phyloP scores from a whole-genome alignment of 2,888 invertebrate genomes.

The Pristionchus exspectatus region DNA sequence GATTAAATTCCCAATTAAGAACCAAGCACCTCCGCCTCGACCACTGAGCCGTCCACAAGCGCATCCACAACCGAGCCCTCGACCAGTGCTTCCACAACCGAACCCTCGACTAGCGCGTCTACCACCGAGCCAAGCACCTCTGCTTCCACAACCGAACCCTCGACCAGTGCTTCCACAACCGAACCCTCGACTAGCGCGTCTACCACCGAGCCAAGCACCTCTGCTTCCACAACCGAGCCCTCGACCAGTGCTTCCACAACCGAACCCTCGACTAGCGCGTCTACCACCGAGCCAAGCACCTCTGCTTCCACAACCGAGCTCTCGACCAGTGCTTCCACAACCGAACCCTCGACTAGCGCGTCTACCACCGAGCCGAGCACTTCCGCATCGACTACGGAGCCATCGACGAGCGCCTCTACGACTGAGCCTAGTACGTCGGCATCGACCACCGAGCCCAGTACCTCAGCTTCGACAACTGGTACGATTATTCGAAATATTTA shows the following conservation, averaged over 20 bases:
- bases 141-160: neutral
- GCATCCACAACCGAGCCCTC: neutral
- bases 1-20: too few species aligned
- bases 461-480: too few species aligned
- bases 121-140: neutral
- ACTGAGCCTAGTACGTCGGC: too few species aligned
- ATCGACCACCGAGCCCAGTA: too few species aligned
- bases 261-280: too few species aligned
- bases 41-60: neutral
- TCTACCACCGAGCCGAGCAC: too few species aligned
- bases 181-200: neutral
- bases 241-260: too few species aligned
- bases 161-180: neutral
- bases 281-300: neutral
- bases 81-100: neutral
- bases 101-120: neutral
- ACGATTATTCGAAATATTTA: too few species aligned
- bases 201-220: neutral
- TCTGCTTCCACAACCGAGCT: neutral
- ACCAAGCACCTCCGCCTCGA: neutral
- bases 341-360: neutral
- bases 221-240: neutral
- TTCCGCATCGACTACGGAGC: too few species aligned
- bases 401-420: too few species aligned
- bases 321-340: neutral